Percentiles rank a stretch among this genome's conserved stretches.
phyloP scores from a whole-genome alignment of 2,888 invertebrate genomes.

The Orthosia gracilis region DNA sequence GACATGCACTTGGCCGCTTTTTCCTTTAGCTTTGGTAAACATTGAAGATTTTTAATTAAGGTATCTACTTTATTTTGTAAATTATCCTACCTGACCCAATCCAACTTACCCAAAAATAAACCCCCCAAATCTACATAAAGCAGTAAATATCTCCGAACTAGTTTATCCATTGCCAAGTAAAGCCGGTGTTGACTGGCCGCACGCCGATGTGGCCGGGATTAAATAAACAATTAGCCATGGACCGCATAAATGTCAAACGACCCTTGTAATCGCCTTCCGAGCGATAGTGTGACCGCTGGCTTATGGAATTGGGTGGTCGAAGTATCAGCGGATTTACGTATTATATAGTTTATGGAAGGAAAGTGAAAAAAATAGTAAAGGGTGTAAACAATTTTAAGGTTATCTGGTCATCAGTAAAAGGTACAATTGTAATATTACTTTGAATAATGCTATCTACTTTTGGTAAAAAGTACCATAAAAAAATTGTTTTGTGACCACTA shows the following conservation, averaged over 20 bases:
- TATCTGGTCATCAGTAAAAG: too few relatives aligned
- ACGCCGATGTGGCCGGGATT: slow-evolving; percentile 63
- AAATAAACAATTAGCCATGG: slow-evolving; percentile 75
- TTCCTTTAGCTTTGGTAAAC: too few relatives aligned
- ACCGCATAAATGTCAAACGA: slow-evolving; percentile 76
- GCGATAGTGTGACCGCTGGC: slow-evolving; percentile 69
- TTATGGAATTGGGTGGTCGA: slow-evolving; percentile 58
- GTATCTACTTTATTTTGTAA: too few relatives aligned
- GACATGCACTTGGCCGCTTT: too few relatives aligned
- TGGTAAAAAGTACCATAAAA: too few relatives aligned
- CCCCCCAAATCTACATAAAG: slow-evolving; percentile 45
- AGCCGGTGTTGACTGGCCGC: slow-evolving; percentile 60
- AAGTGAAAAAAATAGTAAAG: too few relatives aligned
- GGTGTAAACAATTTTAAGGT: too few relatives aligned
- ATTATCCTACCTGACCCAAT: background rate
- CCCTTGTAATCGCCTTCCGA: slow-evolving; percentile 79
- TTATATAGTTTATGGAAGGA: background rate
- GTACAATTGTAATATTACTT: too few relatives aligned
- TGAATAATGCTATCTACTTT: too few relatives aligned
- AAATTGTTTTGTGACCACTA: too few relatives aligned
- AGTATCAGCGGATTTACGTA: slow-evolving; percentile 51
- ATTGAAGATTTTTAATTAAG: too few relatives aligned
- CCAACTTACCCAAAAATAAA: background rate
- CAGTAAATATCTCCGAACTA: slow-evolving; percentile 38
- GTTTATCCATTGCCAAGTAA: slow-evolving; percentile 53